These are phyloP conservation scores for Hoplodrina blanda DNA, from an alignment of 2,888 invertebrate species.

Conservation along the genomic window DNA sequence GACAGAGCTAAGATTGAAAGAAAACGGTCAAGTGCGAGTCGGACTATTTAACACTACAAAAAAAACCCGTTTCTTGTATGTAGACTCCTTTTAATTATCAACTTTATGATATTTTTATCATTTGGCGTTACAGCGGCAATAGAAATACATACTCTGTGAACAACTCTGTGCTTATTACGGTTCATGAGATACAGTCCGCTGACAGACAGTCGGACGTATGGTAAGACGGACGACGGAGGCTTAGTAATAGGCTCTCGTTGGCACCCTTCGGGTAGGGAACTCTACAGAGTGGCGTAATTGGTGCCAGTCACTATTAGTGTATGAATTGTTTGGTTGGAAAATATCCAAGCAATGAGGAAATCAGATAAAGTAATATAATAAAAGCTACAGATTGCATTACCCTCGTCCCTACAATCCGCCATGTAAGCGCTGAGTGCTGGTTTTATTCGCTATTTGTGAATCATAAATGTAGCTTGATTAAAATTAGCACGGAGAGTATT, in stretches of 20 bases:
- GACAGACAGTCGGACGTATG: too few species aligned
- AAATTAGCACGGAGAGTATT: conserved; percentile 41
- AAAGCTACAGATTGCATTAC: background rate
- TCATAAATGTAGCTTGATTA: conserved; percentile 58
- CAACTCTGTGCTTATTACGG: too few species aligned
- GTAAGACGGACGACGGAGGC: background rate
- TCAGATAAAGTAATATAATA: background rate
- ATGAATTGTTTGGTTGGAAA: background rate
- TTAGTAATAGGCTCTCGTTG: background rate
- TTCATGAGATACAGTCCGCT: too few species aligned
- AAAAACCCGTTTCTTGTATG: too few species aligned
- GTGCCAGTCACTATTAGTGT: background rate
- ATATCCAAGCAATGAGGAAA: background rate
- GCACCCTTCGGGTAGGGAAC: too few species aligned
- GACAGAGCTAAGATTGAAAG: too few species aligned
- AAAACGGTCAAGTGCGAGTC: too few species aligned
- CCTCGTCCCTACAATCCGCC: background rate
- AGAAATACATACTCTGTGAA: too few species aligned
- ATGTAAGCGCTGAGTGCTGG: conserved; percentile 17
- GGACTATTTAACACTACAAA: too few species aligned
- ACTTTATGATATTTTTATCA: too few species aligned
- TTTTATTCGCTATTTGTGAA: conserved; percentile 49
- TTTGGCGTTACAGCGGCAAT: too few species aligned
- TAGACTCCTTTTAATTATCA: too few species aligned
- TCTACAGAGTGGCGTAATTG: background rate